Base-by-base conservation (phyloP, 2,888 invertebrate genomes). In the Nemoura dubitans region DNA sequence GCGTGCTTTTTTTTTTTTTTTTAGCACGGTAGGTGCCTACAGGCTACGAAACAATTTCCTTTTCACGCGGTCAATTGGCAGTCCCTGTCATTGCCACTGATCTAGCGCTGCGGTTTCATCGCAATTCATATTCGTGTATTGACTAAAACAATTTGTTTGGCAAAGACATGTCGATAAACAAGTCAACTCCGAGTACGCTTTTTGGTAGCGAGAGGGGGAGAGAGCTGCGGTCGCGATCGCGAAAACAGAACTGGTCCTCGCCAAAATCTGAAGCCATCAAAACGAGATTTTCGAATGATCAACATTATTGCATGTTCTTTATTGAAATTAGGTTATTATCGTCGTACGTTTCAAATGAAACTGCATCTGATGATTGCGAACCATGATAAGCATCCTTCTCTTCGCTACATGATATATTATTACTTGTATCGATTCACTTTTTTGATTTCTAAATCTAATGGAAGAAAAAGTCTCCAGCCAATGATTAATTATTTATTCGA, bases 371-470 rank as follows among this genome's bases (percentile, higher is more conserved):
- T 59, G 59, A 59, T 59, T 21, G 14, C 21, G 21, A 59, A 1
- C 14, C 6, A 10, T 59, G 59, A 59, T 36, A 59, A 21, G 14
- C 59, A 59, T 59, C 10, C 10, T 59, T 59, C 16, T 21, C 59
- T 21, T 2, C 59, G 2, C 16, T 21, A 21, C 14, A 59, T 7
- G 59, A 21, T 59, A 59, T 59, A 59, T 59, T 7, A 59, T 59
- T 59, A 59, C 59, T 59, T 16, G 36, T 59, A 59, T 59, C 59
- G 59, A 59, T 59, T 59, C 21, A 59, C 10, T 21, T 59, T 59
- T 59, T 59, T 59, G 59, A 59, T 59, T 59, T 59, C 59, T 59
- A 59, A 59, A 59, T 59, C 59, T 59, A 59, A 59, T 59, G 59
- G 59, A 59, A 59, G 59, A 21, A 21, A 59, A 14, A 21, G 16